Conservation (phyloP, 92 coral and sea anemone species). For the Parazoanthus atlanticus region DNA sequence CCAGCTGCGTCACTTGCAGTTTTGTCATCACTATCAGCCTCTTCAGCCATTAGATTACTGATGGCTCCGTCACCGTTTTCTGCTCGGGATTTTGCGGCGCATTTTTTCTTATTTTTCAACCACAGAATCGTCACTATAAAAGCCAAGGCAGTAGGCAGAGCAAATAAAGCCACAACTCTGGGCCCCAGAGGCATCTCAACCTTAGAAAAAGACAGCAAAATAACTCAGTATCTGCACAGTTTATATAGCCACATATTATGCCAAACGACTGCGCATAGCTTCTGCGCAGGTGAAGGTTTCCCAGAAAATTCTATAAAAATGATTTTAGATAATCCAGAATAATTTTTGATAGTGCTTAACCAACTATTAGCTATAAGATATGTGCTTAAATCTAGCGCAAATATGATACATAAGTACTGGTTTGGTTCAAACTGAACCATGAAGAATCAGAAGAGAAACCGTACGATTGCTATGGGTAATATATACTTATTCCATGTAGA, state of each 20-base stretch:
- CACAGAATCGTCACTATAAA: slow-evolving; percentile 67
- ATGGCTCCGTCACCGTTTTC: not conserved
- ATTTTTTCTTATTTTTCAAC: slow-evolving; percentile 56
- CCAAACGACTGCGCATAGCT: not conserved
- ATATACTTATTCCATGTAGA: not conserved
- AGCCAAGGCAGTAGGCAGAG: slow-evolving; percentile 77
- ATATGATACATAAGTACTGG: not conserved
- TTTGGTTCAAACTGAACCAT: not conserved
- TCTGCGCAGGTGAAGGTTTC: slow-evolving; percentile 16
- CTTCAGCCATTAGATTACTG: slow-evolving; percentile 22
- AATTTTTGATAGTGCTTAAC: not conserved
- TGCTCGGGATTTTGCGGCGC: slow-evolving; percentile 23
- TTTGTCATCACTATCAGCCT: not conserved
- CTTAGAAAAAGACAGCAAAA: slow-evolving; percentile 4
- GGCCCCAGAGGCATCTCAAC: slow-evolving; percentile 75
- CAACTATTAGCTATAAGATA: not conserved
- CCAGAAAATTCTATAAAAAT: not conserved
- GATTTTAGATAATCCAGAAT: not conserved
- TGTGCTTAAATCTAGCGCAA: not conserved
- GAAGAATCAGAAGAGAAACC: not conserved
- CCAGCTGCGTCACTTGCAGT: slow-evolving; percentile 19
- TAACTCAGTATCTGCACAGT: not conserved
- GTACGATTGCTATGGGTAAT: not conserved
- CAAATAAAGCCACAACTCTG: slow-evolving; percentile 65
- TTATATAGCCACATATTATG: not conserved